These are phyloP conservation scores for Apeltes quadracus DNA, from an alignment of 2,113 vertebrate genomes.

Conservation along the genomic window DNA sequence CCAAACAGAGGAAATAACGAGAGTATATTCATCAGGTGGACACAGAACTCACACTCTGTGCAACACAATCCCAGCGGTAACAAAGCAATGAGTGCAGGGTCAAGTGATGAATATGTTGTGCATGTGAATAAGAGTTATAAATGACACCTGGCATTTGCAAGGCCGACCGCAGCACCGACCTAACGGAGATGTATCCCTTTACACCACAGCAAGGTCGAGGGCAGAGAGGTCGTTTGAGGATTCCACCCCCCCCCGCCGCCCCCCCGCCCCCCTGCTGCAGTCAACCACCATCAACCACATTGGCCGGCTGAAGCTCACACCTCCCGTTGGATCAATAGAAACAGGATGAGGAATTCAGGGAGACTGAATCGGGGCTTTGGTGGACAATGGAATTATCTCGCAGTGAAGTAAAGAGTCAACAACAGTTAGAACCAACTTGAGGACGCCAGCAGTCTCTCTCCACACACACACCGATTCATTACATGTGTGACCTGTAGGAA, in stretches of 20 bases:
- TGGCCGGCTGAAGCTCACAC: conserved; percentile 40
- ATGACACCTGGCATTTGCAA: neutral
- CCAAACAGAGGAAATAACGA: neutral
- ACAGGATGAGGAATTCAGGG: conserved; percentile 44
- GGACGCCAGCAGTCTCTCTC: neutral
- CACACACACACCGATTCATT: neutral
- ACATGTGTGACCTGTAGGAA: too few species aligned
- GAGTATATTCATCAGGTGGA: neutral
- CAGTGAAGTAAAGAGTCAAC: conserved; percentile 13
- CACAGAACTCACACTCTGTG: neutral
- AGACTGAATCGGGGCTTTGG: neutral
- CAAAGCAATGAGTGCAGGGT: neutral
- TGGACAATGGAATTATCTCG: conserved; percentile 5
- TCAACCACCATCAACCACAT: conserved; percentile 17
- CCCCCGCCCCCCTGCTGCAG: conserved; percentile 22
- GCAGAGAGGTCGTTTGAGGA: conserved; percentile 36
- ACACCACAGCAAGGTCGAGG: conserved; percentile 57
- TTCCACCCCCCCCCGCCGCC: conserved; percentile 10
- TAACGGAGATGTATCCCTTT: too few species aligned
- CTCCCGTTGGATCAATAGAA: conserved; percentile 60
- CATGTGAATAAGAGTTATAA: neutral
- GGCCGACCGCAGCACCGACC: neutral
- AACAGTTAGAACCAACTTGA: too few species aligned
- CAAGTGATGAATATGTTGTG: neutral
- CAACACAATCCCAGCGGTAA: neutral